phyloP scores from a whole-genome alignment of 2,888 invertebrate genomes.

The Pristionchus exspectatus region DNA sequence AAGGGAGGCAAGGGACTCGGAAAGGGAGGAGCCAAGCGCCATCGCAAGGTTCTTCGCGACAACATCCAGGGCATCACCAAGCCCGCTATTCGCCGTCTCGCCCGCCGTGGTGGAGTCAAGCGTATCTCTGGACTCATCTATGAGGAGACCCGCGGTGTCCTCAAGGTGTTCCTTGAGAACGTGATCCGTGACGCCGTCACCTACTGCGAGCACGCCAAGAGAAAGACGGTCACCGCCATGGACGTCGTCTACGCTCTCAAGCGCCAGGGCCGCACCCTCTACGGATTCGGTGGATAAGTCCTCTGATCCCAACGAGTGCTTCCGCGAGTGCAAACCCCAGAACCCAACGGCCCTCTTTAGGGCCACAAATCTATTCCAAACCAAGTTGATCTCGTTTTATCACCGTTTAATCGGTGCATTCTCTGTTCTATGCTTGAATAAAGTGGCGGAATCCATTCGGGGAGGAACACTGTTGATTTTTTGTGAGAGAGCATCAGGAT shows the following conservation, averaged over 20 bases:
- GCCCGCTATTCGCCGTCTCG: conserved; percentile 80
- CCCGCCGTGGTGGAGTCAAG: conserved; percentile 80
- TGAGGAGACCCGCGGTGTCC: conserved; percentile 64
- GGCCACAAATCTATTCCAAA: conserved; percentile 62
- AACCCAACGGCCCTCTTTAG: conserved; percentile 75
- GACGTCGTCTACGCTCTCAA: conserved; percentile 91
- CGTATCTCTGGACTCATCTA: conserved; percentile 76
- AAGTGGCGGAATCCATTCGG: too few relatives aligned
- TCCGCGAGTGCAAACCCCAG: background rate
- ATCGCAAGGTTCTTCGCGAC: conserved; percentile 81
- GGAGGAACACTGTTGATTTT: too few relatives aligned
- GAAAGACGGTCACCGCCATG: conserved; percentile 90
- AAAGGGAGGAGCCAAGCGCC: conserved; percentile 89
- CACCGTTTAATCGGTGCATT: too few relatives aligned
- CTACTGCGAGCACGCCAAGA: conserved; percentile 90
- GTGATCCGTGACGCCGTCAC: conserved; percentile 90
- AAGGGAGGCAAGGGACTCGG: conserved; percentile 89
- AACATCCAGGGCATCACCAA: conserved; percentile 72
- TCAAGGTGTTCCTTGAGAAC: conserved; percentile 80
- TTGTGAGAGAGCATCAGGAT: too few relatives aligned
- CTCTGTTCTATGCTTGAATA: too few relatives aligned
- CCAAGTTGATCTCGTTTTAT: conserved; percentile 43
- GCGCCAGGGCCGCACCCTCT: conserved; percentile 88
- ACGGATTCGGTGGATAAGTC: conserved; percentile 82
- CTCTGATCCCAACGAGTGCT: background rate